These are phyloP conservation scores for Phyllostomus discolor DNA, from an alignment of 2,113 vertebrate species.

Conservation along the genomic window DNA sequence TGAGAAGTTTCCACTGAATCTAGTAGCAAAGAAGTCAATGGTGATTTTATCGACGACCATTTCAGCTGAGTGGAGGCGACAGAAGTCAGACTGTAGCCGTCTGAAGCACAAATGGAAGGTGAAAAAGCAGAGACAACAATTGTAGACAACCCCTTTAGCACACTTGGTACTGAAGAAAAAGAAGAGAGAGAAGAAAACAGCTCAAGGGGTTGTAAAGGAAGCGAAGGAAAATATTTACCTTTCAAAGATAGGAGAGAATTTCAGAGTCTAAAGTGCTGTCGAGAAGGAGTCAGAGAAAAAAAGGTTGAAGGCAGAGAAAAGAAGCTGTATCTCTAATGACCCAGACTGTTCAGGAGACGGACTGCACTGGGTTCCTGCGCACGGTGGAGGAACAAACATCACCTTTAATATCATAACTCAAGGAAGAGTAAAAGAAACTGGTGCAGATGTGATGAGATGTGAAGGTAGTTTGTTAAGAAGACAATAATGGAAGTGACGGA, in stretches of 20 bases:
- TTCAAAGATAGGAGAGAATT: background rate
- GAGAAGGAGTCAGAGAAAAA: background rate
- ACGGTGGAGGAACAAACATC: background rate
- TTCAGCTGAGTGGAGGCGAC: background rate
- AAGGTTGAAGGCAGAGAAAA: background rate
- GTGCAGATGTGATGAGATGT: background rate
- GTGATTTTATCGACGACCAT: background rate
- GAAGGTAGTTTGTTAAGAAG: background rate
- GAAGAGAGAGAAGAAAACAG: background rate
- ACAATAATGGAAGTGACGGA: background rate
- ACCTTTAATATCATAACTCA: background rate
- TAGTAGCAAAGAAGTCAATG: background rate
- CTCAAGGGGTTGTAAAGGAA: background rate
- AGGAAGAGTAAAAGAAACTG: background rate
- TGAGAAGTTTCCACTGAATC: background rate
- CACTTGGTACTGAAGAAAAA: background rate
- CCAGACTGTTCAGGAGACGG: background rate
- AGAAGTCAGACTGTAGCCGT: background rate
- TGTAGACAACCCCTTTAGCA: background rate
- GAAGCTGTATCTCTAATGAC: background rate
- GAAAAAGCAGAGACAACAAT: background rate
- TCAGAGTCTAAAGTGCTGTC: background rate
- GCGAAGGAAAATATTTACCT: background rate
- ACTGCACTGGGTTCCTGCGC: background rate
- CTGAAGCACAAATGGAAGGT: background rate